Evolutionary conservation across 2,797 vertebrate genomes (phyloP), one percentile per base, ranked within the genome.

Genomic region (Poliocrania exsul): DNA sequence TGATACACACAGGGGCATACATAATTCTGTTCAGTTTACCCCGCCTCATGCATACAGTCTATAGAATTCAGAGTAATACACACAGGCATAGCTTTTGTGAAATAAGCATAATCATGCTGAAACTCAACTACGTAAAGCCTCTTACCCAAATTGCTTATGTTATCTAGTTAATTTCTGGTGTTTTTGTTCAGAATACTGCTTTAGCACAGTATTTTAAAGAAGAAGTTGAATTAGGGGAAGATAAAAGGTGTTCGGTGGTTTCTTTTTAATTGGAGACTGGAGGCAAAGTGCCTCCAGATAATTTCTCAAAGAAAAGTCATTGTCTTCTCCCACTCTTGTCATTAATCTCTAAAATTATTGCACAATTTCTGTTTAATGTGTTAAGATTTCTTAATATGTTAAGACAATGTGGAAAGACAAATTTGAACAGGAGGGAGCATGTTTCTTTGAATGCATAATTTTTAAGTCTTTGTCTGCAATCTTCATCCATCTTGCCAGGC

Each of bases 301-400:
- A 96, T 96, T 95, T 96, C 93, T 95, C 80, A 90, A 92, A 94
- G 87, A 90, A 96, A 96, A 96, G 91, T 93, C 95, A 96, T 96
- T 97, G 93, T 97, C 91, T 97, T 97, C 93, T 96, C 80, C 70
- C 92, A 92, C 87, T 92, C 92, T 92, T 95, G 92, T 67, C 91
- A 95, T 97, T 97, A 95, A 97, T 96, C 92, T 96, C 86, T 92
- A 82, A 96, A 96, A 97, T 96, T 96, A 92, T 96, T 97, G 95
- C 95, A 94, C 93, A 96, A 96, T 96, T 95, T 96, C 91, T 88
- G 77, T 94, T 96, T 96, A 94, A 96, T 93, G 73, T 93, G 90
- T 95, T 95, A 95, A 91, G 95, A 96, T 95, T 95, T 96, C 93
- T 92, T 93, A 95, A 93, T 96, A 93, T 50, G 92, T 95, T 96